Evolutionary conservation across 2,888 invertebrate species (phyloP).

Genomic region (Conops quadrifasciatus): DNA sequence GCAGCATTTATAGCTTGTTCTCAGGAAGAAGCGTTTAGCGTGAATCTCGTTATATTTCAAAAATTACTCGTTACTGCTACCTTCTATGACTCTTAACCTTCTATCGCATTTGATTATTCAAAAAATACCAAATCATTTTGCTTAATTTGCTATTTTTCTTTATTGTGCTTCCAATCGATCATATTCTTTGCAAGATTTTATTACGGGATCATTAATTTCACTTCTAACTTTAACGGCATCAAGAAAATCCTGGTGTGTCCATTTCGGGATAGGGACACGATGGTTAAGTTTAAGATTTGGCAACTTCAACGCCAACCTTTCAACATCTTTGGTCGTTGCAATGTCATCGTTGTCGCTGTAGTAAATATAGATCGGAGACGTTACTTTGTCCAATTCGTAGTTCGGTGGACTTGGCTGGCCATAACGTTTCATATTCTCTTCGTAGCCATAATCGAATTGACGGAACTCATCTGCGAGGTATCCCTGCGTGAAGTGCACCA

Average conservation of each 20-base stretch:
- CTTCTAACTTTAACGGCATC: constrained; percentile 38
- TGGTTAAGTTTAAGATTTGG: constrained; percentile 34
- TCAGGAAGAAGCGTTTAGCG: no score
- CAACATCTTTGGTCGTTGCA: constrained; percentile 39
- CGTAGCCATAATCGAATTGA: constrained; percentile 38
- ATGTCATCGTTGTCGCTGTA: constrained; percentile 43
- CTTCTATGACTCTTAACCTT: no score
- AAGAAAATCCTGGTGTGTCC: constrained; percentile 46
- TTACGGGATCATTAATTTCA: constrained; percentile 40
- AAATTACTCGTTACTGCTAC: no score
- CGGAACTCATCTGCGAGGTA: constrained; percentile 34
- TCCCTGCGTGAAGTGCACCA: constrained; percentile 36
- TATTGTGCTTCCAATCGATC: constrained; percentile 31
- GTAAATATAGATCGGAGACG: constrained; percentile 40
- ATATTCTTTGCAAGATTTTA: constrained; percentile 36
- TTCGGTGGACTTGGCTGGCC: constrained; percentile 42
- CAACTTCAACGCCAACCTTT: constrained; percentile 35
- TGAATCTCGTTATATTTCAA: no score
- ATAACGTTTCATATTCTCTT: constrained; percentile 39
- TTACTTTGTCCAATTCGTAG: constrained; percentile 40
- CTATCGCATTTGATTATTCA: no score
- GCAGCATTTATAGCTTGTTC: no score
- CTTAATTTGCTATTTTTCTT: no score
- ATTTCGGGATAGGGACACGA: constrained; percentile 39
- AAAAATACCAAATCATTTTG: no score